Evolutionary conservation across 2,888 invertebrate genomes (phyloP), one percentile per base, ranked within the genome.

Genomic region (Cheilosia scutellata): DNA sequence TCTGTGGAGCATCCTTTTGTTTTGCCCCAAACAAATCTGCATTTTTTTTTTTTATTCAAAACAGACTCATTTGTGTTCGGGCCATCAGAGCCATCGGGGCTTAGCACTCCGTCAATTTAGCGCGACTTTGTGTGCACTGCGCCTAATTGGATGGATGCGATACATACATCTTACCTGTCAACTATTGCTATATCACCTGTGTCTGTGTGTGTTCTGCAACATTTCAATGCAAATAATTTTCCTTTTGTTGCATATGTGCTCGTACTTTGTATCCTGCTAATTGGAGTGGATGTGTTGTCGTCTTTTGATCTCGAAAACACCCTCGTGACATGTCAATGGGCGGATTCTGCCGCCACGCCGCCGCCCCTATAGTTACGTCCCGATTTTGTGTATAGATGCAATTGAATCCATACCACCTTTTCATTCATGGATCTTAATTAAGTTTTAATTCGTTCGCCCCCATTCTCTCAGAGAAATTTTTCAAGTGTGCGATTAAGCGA

Each of bases 251-350:
- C 47, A 63, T 13, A 40, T 33, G 20, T 33, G 13, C 11, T 13
- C 27, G 25, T 27, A 58, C 60, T 37, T 53, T 44, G 74, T 75
- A 84, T 70, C 79, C 53, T 79, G 75, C 83, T 84, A 84, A 84
- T 84, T 84, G 83, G 79, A 84, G 83, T 84, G 83, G 74, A 84
- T 79, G 37, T 79, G 68, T 53, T 79, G 62, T 84, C 74, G 70
- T 70, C 83, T 79, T 83, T 79, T 84, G 83, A 79, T 79, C 58
- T 55, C 65, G 33, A 37, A 66, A 78, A 74, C 49, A 77, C 60
- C 66, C 77, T 83, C 62, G 77, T 83, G 82, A 72, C 83, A 78
- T 74, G 78, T 78, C 78, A 68, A 49, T 57, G 71, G 51, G 51
- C 47, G 55, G 60, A 40, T 20, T 4, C 58, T 40, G 20, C 16